Evolutionary conservation across 2,113 vertebrate species (phyloP), one percentile per base, ranked within the genome.

Genomic region (Australoheros scitulus): DNA sequence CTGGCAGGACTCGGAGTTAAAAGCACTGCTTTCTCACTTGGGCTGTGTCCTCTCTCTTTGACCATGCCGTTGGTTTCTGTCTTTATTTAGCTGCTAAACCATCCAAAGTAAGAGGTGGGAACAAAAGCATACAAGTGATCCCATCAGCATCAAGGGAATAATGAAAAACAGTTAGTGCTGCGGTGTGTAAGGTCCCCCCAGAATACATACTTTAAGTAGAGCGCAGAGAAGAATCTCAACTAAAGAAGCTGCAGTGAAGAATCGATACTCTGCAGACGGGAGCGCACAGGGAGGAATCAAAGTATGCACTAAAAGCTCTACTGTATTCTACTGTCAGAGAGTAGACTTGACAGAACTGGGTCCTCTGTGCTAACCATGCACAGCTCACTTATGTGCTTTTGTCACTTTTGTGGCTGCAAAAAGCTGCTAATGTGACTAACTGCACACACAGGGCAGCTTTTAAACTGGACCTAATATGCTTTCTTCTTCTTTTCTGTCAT

Each of bases 341-440:
- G 82, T 29, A 32, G 92, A 92, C 80, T 91, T 91, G 91, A 93
- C 88, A 89, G 88, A 93, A 90, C 88, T 60, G 70, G 89, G 87
- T 74, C 64, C 61, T 74, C 59, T 38, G 34, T 56, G 75, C 56
- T 80, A 50, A 47, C 76, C 20, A 17, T 36, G 34, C 24, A 60
- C 32, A 76, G 8, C 61, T 75, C 38, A 20, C 50, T 65, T 60
- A 29, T 43, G 59, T 68, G 18, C 22, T 60, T 29, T 78, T 59
- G 77, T 82, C 64, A 80, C 72, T 76, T 70, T 84, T 20, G 52
- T 36, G 13, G 13, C n/a, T 43, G 41, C 41, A 80, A 34, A 38
- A 64, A 60, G 65, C 60, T 58, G 38, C 15, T 76, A 29, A 64
- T 41, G 64, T 29, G 61, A 55, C 38, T 68, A 18, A 81, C 34